Evolutionary conservation across 2,113 vertebrate genomes (phyloP).

Genomic region (Macroglossus sobrinus): DNA sequence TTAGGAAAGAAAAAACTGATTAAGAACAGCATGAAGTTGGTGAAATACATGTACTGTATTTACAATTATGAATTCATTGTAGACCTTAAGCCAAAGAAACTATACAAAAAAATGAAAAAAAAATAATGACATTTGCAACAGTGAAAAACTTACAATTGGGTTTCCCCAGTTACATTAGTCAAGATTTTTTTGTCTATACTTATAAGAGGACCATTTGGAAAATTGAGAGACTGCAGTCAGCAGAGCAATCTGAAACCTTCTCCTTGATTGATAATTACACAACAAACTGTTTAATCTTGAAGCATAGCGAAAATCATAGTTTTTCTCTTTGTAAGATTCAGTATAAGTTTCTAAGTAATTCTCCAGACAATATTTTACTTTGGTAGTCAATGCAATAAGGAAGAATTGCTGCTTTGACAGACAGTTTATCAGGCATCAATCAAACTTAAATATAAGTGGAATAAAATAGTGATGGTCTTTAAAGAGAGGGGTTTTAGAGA

Average conservation of each 20-base stretch:
- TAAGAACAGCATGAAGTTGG: constrained; percentile 41
- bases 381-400: not conserved
- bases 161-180: not conserved
- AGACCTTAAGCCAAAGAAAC: constrained; percentile 10
- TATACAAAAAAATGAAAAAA: constrained; percentile 6
- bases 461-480: not conserved
- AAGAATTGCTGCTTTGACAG: not conserved
- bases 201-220: not conserved
- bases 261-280: not conserved
- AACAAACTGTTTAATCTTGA: not conserved
- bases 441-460: not conserved
- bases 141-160: not conserved
- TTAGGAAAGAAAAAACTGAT: constrained; percentile 35
- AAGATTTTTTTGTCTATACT: not conserved
- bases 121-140: not conserved
- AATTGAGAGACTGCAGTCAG: not conserved
- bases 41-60: constrained; percentile 41
- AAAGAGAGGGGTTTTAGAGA: not conserved
- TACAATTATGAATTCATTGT: not conserved
- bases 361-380: not conserved
- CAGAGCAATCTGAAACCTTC: not conserved
- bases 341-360: not conserved
- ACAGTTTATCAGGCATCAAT: not conserved
- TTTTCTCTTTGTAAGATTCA: not conserved
- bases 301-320: not conserved